Evolutionary conservation across 2,113 vertebrate genomes (phyloP), one percentile per base, ranked within the genome.

Genomic region (Trematocara stigmaticum): DNA sequence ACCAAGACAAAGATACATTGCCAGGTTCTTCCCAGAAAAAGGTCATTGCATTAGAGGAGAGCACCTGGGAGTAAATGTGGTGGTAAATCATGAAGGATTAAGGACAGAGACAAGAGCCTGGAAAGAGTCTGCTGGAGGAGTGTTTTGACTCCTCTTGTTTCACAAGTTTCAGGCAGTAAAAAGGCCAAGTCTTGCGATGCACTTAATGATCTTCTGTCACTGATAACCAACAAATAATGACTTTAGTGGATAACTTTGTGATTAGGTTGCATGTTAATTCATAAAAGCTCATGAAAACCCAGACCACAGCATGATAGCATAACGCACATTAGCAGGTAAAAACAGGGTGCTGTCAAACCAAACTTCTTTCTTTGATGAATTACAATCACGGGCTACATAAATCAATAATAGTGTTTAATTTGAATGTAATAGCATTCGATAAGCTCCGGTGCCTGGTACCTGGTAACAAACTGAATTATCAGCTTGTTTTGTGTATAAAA

Each of bases 11-110:
- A 78, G 66, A 87, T 7, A 23, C 13, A 9, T 49, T 81, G 89
- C 86, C 87, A 91, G 84, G 56, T 57, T 66, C 78, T 84, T 87
- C 64, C 59, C 59, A 79, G 83, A 45, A 90, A 87, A 88, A 91
- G 81, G 78, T 84, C 66, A 82, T 49, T 80, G 78, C 81, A 86
- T 92, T 85, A 90, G 42, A 29, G 51, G 61, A 16, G 79, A 82
- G 53, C 80, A 90, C 86, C 83, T 84, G 82, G 35, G 71, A 84
- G 81, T 76, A 78, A 83, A 92, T 20, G 90, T 1, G 96, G 52
- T 55, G 49, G 87, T 13, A 86, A 59, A 7, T 94, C 90, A 83
- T 94, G 83, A 5, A 93, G 92, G 94, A 97, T 96, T 91, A 97
- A 95, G 92, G 1, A 97, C 95, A 1, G 89, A 91, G 4, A 97